These are phyloP conservation scores for Caenorhabditis sulstoni DNA, from an alignment of 2,888 invertebrate genomes.

Conservation along the genomic window DNA sequence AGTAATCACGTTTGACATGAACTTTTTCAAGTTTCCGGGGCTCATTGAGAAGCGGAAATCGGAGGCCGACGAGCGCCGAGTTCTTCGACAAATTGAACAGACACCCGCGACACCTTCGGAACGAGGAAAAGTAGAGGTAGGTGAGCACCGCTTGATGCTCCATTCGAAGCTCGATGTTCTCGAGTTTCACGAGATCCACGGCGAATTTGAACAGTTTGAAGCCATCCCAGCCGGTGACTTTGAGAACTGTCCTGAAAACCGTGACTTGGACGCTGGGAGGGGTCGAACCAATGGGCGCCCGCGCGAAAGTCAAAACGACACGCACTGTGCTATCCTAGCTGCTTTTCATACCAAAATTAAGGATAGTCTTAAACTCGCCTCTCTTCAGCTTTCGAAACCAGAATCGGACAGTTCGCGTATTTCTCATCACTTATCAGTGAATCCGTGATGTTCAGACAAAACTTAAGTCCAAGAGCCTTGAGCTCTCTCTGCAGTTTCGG, in stretches of 20 bases:
- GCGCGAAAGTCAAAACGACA: too few species aligned
- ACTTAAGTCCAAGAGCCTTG: neutral
- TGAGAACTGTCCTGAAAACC: constrained; percentile 17
- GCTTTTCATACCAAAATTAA: too few species aligned
- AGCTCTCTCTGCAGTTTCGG: too few species aligned
- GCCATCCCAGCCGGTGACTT: neutral
- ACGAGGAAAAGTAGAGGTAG: constrained; percentile 37
- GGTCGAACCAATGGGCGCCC: too few species aligned
- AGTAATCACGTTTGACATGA: too few species aligned
- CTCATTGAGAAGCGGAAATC: constrained; percentile 3
- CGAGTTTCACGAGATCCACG: constrained; percentile 17
- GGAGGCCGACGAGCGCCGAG: constrained; percentile 21
- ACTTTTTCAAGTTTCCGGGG: neutral
- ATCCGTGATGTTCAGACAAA: constrained; percentile 14
- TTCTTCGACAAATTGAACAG: constrained; percentile 19
- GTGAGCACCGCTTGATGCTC: constrained; percentile 17
- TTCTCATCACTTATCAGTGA: neutral
- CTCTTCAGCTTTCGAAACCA: neutral
- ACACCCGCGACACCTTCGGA: constrained; percentile 29
- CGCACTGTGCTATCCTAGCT: too few species aligned
- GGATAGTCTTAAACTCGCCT: too few species aligned
- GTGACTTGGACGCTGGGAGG: too few species aligned
- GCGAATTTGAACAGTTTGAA: constrained; percentile 25
- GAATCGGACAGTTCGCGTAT: constrained; percentile 16
- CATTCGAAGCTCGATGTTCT: constrained; percentile 19